Conservation (phyloP, 2,888 invertebrate species). For the Aethes cnicana region DNA sequence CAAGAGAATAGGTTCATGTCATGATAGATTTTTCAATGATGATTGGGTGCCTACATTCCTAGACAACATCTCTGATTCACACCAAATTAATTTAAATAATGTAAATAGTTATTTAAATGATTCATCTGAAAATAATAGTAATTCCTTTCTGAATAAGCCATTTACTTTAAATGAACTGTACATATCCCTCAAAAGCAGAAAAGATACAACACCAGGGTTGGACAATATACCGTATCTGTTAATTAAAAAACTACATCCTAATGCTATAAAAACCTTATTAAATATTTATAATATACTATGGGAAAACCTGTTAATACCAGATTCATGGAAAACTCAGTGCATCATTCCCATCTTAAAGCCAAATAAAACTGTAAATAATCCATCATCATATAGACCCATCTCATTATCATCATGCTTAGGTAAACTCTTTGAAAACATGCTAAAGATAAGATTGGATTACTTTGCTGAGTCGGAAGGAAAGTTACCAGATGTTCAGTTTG, state of each 20-base stretch:
- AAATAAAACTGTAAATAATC: slow-evolving; percentile 20
- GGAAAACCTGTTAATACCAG: slow-evolving; percentile 21
- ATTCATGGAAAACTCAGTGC: slow-evolving; percentile 33
- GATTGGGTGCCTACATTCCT: too few relatives aligned
- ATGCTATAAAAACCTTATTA: slow-evolving; percentile 20
- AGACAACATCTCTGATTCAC: too few relatives aligned
- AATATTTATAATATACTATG: slow-evolving; percentile 31
- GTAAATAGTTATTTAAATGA: too few relatives aligned
- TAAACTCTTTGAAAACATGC: slow-evolving; percentile 33
- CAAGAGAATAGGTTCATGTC: too few relatives aligned
- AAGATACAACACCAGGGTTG: slow-evolving; percentile 31
- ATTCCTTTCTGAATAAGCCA: slow-evolving; percentile 13
- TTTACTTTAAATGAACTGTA: slow-evolving; percentile 27
- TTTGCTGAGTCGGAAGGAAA: slow-evolving; percentile 28
- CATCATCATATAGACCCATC: slow-evolving; percentile 32
- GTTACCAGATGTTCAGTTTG: slow-evolving; percentile 28
- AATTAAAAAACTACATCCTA: slow-evolving; percentile 24
- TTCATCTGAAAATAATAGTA: neutral
- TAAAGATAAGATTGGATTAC: slow-evolving; percentile 32
- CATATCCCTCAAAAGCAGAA: slow-evolving; percentile 24
- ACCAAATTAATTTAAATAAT: too few relatives aligned
- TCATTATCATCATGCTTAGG: slow-evolving; percentile 33
- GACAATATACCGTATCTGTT: slow-evolving; percentile 31
- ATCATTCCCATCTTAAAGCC: slow-evolving; percentile 33
- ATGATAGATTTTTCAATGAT: too few relatives aligned